Evolutionary conservation across 2,797 vertebrate genomes (phyloP).

Genomic region (Psittacula derbiana): DNA sequence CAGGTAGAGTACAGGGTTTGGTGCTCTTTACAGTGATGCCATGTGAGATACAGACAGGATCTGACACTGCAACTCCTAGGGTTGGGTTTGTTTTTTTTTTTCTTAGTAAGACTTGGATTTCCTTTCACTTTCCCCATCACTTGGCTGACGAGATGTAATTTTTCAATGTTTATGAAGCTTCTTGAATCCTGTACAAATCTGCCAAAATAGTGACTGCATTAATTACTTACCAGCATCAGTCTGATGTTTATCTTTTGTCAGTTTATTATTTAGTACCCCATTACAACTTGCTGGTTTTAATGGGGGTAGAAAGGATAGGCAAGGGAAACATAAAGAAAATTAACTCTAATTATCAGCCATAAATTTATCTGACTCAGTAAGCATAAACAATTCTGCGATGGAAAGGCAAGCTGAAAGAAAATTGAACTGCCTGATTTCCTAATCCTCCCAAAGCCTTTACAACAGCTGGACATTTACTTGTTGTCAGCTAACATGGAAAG

Average conservation of each 20-base stretch:
- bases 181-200: not conserved
- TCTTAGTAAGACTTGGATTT: not conserved
- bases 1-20: not conserved
- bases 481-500: slow-evolving; percentile 18
- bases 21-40: not conserved
- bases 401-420: not conserved
- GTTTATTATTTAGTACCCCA: not conserved
- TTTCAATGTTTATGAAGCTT: not conserved
- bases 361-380: slow-evolving; percentile 20
- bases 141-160: not conserved
- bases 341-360: slow-evolving; percentile 24
- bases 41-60: not conserved
- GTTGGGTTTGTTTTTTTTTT: rapidly evolving
- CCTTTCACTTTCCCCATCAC: not conserved
- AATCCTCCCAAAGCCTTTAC: slow-evolving; percentile 14
- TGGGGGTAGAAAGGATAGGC: not conserved
- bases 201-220: not conserved
- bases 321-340: slow-evolving; percentile 31
- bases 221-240: not conserved
- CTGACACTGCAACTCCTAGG: not conserved
- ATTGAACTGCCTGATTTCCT: slow-evolving; percentile 5
- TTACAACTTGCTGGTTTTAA: slow-evolving; percentile 11
- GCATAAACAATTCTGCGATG: not conserved
- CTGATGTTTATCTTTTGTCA: slow-evolving; percentile 11
- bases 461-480: not conserved